A percentile compares a stretch with the other conserved stretches of the same genome.
Evolutionary conservation across 2,797 vertebrate genomes (phyloP).

Genomic region (Synaphobranchus kaupii): DNA sequence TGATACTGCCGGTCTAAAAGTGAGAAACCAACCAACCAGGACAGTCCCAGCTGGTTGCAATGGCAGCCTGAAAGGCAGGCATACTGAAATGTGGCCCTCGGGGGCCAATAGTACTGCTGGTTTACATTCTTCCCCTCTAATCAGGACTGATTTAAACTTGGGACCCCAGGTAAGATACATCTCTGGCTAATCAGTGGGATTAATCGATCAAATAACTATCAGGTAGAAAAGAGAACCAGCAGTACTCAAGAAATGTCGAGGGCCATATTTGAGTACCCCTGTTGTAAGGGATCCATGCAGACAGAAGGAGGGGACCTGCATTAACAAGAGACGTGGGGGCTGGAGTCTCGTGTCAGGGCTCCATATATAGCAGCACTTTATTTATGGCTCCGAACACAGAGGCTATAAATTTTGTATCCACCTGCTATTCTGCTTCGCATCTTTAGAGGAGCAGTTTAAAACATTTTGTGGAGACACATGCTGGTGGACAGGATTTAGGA

Average conservation of each 20-base stretch:
- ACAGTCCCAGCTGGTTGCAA: neutral
- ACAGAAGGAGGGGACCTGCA: neutral
- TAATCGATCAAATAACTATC: neutral
- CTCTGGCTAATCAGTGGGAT: neutral
- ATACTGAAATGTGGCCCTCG: neutral
- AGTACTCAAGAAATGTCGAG: too few relatives aligned
- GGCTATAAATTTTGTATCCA: neutral
- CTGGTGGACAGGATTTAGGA: neutral
- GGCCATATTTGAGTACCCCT: too few relatives aligned
- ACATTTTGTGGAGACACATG: neutral
- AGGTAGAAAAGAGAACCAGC: neutral
- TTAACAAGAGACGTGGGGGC: neutral
- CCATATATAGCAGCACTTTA: slow-evolving; percentile 16
- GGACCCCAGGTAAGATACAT: neutral
- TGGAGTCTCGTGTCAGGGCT: neutral
- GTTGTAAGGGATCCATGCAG: neutral
- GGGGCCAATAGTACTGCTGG: neutral
- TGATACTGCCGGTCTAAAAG: neutral
- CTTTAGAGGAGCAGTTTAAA: neutral
- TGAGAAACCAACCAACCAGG: neutral
- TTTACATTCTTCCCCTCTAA: neutral
- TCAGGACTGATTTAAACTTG: too few relatives aligned
- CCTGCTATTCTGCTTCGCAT: neutral
- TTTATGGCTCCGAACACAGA: slow-evolving; percentile 1
- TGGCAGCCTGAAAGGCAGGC: neutral